Evolutionary conservation across 2,888 invertebrate genomes (phyloP).

Genomic region (Drosophila fulvimacula): DNA sequence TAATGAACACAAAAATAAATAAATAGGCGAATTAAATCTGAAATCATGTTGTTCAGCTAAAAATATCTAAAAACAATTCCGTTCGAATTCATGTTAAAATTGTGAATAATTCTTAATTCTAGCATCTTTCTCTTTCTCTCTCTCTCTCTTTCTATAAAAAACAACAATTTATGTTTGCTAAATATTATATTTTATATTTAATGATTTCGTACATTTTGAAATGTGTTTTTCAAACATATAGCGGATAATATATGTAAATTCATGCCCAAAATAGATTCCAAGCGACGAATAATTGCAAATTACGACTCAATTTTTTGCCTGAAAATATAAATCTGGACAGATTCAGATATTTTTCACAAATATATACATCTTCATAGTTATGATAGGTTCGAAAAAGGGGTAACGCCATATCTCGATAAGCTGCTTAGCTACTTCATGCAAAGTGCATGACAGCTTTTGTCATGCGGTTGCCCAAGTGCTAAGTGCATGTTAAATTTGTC

Average conservation of each 20-base stretch:
- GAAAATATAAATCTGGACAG: not conserved
- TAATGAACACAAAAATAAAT: slow-evolving; percentile 2
- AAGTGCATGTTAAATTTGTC: slow-evolving; percentile 8
- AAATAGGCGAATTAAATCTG: slow-evolving; percentile 3
- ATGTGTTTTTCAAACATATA: not conserved
- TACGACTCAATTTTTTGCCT: not conserved
- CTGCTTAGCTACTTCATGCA: not conserved
- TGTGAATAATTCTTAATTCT: not conserved
- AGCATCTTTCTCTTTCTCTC: not conserved
- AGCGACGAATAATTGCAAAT: slow-evolving; percentile 4
- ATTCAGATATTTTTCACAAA: not conserved
- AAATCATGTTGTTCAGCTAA: slow-evolving; percentile 1
- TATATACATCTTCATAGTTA: not conserved
- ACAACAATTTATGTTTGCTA: slow-evolving; percentile 5
- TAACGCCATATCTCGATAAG: not conserved
- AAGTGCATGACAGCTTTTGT: slow-evolving; percentile 1
- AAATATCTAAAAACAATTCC: slow-evolving; percentile 5
- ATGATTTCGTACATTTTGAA: not conserved
- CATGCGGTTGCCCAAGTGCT: not conserved
- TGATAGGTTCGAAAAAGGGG: not conserved
- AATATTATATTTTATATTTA: slow-evolving; percentile 4
- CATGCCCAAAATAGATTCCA: slow-evolving; percentile 4
- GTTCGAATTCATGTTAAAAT: not conserved
- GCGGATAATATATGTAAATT: not conserved
- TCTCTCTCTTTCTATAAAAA: not conserved